phyloP scores from a whole-genome alignment of 2,113 vertebrate species.

The Promerops cafer region DNA sequence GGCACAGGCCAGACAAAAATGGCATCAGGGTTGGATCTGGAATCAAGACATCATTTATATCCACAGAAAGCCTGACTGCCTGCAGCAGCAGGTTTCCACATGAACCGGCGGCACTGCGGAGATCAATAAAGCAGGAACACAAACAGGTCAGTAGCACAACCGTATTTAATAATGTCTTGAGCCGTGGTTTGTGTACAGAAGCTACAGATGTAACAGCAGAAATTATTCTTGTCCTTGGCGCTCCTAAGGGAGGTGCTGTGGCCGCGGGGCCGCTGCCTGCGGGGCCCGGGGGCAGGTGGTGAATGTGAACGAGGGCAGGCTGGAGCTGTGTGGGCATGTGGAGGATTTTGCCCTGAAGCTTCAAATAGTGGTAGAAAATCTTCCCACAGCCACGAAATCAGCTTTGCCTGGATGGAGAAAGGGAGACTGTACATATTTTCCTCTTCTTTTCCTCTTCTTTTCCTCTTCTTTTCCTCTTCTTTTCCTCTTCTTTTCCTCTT shows the following conservation, averaged over 20 bases:
- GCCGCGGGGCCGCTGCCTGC: neutral
- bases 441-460: too few species aligned
- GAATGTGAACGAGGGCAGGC: neutral
- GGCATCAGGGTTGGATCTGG: neutral
- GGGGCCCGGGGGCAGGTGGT: fast-evolving
- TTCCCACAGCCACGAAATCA: fast-evolving
- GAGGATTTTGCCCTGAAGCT: neutral
- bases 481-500: fast-evolving
- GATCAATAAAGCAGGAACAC: neutral
- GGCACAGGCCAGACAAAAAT: neutral
- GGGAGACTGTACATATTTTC: fast-evolving
- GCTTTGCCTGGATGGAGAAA: neutral
- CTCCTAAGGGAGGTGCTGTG: fast-evolving
- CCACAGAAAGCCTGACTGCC: neutral
- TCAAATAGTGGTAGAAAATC: neutral
- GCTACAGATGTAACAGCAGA: neutral
- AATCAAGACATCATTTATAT: neutral
- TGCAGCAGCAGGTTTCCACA: neutral
- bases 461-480: fast-evolving
- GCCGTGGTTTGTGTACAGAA: neutral
- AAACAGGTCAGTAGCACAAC: neutral
- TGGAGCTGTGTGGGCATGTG: neutral
- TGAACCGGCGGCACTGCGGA: fast-evolving
- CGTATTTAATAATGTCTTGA: neutral
- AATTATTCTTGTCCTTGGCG: too few species aligned